Evolutionary conservation across 2,797 vertebrate species (phyloP).

Genomic region (Platyrinchus mystaceus): DNA sequence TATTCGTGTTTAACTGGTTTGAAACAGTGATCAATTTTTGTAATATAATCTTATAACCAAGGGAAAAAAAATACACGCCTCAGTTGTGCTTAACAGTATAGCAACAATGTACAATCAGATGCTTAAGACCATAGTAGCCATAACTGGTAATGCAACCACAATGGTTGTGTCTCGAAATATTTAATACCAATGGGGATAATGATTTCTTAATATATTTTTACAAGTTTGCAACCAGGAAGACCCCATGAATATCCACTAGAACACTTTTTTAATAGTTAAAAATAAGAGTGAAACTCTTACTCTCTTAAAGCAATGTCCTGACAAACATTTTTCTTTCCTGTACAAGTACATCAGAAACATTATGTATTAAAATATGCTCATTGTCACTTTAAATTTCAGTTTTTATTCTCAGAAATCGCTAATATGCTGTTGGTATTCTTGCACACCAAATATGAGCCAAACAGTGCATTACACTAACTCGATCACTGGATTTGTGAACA

Average conservation of each 20-base stretch:
- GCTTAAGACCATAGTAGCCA: conserved; percentile 33
- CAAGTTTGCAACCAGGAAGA: conserved; percentile 47
- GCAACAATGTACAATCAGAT: conserved; percentile 48
- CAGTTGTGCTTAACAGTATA: conserved; percentile 42
- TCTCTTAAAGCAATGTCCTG: conserved; percentile 22
- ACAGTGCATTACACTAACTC: conserved; percentile 72
- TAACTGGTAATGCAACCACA: conserved; percentile 30
- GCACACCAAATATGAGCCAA: conserved; percentile 75
- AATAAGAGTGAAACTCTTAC: conserved; percentile 20
- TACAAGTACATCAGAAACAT: conserved; percentile 17
- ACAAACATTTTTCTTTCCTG: conserved; percentile 51
- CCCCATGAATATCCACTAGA: conserved; percentile 33
- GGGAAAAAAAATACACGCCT: conserved; percentile 48
- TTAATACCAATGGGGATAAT: conserved; percentile 30
- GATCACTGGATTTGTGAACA: conserved; percentile 52
- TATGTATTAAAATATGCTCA: conserved; percentile 45
- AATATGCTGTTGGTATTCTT: conserved; percentile 68
- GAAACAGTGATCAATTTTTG: conserved; percentile 64
- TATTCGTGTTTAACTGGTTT: conserved; percentile 72
- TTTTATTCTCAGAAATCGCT: conserved; percentile 43
- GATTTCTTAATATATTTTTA: conserved; percentile 55
- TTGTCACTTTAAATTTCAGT: conserved; percentile 73
- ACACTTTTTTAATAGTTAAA: conserved; percentile 39
- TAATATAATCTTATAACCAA: conserved; percentile 49
- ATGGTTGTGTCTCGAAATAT: conserved; percentile 13